These are phyloP conservation scores for Prinia subflava DNA, from an alignment of 2,113 vertebrate species.

Conservation along the genomic window DNA sequence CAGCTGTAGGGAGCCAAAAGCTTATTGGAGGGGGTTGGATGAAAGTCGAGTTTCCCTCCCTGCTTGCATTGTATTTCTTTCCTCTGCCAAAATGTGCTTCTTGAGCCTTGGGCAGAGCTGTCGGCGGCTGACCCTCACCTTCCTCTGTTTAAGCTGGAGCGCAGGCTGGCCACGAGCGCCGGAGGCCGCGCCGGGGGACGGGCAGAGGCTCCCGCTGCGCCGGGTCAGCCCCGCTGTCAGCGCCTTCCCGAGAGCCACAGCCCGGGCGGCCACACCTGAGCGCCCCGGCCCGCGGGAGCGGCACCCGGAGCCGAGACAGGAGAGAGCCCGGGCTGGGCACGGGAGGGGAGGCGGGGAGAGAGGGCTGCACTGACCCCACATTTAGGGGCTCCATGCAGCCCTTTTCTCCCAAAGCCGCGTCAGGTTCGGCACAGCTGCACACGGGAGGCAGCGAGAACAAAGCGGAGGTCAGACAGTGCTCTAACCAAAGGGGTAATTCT, in stretches of 20 bases:
- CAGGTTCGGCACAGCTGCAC: background rate
- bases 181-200: constrained; percentile 62
- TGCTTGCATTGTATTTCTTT: constrained; percentile 88
- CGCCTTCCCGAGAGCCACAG: constrained; percentile 16
- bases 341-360: rapidly evolving
- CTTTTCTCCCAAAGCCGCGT: background rate
- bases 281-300: background rate
- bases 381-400: background rate
- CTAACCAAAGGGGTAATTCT: constrained; percentile 9
- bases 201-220: constrained; percentile 11
- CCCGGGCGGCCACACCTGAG: constrained; percentile 53
- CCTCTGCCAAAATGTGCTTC: constrained; percentile 86
- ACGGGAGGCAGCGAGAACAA: background rate
- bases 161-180: constrained; percentile 78
- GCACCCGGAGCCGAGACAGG: rapidly evolving
- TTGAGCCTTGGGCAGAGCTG: constrained; percentile 80
- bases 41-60: constrained; percentile 53
- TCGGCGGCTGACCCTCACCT: constrained; percentile 81
- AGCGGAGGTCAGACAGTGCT: constrained; percentile 19
- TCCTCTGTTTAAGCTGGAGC: constrained; percentile 85
- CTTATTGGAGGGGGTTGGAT: constrained; percentile 53
- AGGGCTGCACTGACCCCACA: rapidly evolving
- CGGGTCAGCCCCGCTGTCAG: constrained; percentile 60
- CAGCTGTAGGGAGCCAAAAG: constrained; percentile 47
- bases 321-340: background rate